Percentiles rank a stretch among this genome's conserved stretches.
phyloP scores from a whole-genome alignment of 1,140 invertebrate genomes.

The Drosophila subpulchrella region DNA sequence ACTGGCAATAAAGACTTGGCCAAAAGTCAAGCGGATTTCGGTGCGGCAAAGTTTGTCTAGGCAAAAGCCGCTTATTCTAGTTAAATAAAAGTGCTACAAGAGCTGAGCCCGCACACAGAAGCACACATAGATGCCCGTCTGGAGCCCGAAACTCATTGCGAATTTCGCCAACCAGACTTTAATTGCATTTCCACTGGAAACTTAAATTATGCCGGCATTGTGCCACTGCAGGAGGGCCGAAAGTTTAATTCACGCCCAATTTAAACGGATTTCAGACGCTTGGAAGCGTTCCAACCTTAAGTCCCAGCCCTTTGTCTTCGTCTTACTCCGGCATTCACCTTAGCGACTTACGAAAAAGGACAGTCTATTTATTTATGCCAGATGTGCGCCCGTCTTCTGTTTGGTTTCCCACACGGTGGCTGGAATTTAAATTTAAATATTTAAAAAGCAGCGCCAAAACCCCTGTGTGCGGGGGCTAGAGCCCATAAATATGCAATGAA shows the following conservation, averaged over 20 bases:
- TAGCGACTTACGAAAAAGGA: conserved; percentile 23
- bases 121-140: background rate
- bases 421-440: conserved; percentile 80
- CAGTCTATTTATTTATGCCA: conserved; percentile 75
- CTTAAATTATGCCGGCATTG: conserved; percentile 33
- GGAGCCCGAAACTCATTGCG: conserved; percentile 17
- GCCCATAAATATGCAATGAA: conserved; percentile 77
- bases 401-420: conserved; percentile 25
- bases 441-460: conserved; percentile 66
- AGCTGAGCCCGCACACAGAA: conserved; percentile 30
- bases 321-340: conserved; percentile 21
- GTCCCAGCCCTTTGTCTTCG: conserved; percentile 6
- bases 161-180: conserved; percentile 23
- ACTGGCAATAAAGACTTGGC: conserved; percentile 60
- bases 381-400: conserved; percentile 53
- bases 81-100: conserved; percentile 72
- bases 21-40: conserved; percentile 77
- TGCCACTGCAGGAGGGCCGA: conserved; percentile 8
- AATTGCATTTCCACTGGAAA: conserved; percentile 43
- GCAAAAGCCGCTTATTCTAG: conserved; percentile 76
- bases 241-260: conserved; percentile 39
- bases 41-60: conserved; percentile 71
- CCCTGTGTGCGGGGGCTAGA: conserved; percentile 27
- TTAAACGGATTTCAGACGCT: conserved; percentile 31
- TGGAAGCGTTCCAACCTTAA: conserved; percentile 20